A percentile compares a stretch with the other conserved stretches of the same genome.
Evolutionary conservation across 2,113 vertebrate genomes (phyloP).

Genomic region (Corvus hawaiiensis): DNA sequence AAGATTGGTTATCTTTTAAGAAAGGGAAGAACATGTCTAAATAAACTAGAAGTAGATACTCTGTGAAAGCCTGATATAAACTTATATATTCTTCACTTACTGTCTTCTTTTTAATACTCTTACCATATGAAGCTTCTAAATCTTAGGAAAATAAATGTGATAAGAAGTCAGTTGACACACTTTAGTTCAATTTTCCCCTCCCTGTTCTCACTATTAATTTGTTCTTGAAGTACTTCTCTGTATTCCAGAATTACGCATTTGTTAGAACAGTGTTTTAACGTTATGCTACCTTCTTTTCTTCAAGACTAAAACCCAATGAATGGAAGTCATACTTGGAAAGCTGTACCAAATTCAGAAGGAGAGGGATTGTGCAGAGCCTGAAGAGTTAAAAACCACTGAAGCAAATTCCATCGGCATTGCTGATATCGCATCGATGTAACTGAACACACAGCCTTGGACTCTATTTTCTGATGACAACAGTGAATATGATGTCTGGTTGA

Average conservation of each 20-base stretch:
- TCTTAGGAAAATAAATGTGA: background rate
- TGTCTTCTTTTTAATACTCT: background rate
- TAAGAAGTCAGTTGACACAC: background rate
- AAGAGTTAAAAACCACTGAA: background rate
- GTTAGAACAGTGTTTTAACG: background rate
- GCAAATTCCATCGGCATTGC: background rate
- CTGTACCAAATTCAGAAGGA: background rate
- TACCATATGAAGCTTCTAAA: background rate
- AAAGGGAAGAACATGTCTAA: background rate
- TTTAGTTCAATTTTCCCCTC: background rate
- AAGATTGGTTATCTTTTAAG: background rate
- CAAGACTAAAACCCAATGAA: background rate
- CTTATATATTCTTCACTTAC: background rate
- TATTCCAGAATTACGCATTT: background rate
- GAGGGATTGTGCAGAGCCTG: background rate
- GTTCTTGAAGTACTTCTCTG: background rate
- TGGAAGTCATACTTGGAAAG: background rate
- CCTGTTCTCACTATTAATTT: background rate
- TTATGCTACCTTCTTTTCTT: background rate
- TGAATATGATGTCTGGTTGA: background rate
- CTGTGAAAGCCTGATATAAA: background rate
- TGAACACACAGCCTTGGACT: background rate
- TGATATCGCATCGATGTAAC: rapidly evolving
- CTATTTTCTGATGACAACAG: background rate
- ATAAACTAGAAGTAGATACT: constrained; percentile 2